phyloP scores from a whole-genome alignment of 2,797 vertebrate genomes.

The Heteromormyrus szaboi region DNA sequence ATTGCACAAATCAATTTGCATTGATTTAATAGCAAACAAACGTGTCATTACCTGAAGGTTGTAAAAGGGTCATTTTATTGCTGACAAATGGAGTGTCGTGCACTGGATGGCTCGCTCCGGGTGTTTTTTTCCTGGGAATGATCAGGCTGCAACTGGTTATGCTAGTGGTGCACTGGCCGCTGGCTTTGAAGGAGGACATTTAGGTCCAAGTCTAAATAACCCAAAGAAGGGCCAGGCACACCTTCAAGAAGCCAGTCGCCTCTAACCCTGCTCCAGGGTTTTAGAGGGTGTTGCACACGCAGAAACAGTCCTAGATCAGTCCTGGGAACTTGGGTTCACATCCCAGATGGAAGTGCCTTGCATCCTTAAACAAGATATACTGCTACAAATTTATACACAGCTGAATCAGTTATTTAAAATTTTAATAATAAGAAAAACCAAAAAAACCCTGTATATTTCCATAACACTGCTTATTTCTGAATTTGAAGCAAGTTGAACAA shows the following conservation, averaged over 20 bases:
- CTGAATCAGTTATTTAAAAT: not conserved
- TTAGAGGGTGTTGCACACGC: not conserved
- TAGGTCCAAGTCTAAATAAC: not conserved
- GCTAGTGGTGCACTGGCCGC: not conserved
- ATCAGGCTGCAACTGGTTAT: not conserved
- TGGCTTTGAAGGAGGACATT: not conserved
- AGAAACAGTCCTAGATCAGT: not conserved
- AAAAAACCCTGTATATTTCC: not conserved
- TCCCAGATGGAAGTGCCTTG: not conserved
- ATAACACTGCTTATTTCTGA: not conserved
- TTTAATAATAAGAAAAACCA: not conserved
- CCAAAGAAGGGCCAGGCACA: not conserved
- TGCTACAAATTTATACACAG: not conserved
- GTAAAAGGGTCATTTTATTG: slow-evolving; percentile 20
- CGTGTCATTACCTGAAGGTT: slow-evolving; percentile 39
- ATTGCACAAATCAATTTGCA: slow-evolving; percentile 26
- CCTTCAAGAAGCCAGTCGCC: not conserved
- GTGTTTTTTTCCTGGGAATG: not conserved
- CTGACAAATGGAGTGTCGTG: not conserved
- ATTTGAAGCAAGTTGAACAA: not conserved
- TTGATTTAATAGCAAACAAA: slow-evolving; percentile 38
- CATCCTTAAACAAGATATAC: not conserved
- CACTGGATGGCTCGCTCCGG: not conserved
- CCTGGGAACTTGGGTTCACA: not conserved
- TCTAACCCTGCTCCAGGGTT: not conserved